phyloP scores from a whole-genome alignment of 1,140 invertebrate genomes.

The Caenorhabditis briggsae region DNA sequence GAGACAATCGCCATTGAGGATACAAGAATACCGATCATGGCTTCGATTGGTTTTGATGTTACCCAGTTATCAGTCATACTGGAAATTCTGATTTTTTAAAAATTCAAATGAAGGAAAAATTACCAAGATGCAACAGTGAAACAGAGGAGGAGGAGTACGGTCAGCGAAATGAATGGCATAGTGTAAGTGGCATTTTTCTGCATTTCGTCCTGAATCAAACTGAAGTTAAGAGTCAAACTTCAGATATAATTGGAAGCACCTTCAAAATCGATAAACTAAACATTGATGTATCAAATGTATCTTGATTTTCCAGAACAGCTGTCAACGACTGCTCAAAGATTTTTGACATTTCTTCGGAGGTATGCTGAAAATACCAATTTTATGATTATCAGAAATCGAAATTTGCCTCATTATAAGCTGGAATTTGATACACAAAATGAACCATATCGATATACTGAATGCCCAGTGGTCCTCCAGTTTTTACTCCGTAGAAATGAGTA shows the following conservation, averaged over 20 bases:
- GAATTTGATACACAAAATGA: slow-evolving; percentile 74
- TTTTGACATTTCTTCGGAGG: slow-evolving; percentile 73
- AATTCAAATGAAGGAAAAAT: background rate
- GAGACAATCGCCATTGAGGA: slow-evolving; percentile 71
- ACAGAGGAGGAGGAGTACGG: slow-evolving; percentile 72
- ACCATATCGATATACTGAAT: slow-evolving; percentile 73
- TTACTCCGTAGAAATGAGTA: slow-evolving; percentile 77
- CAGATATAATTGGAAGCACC: background rate
- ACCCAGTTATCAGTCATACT: slow-evolving; percentile 78
- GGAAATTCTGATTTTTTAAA: background rate
- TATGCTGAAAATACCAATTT: slow-evolving; percentile 62
- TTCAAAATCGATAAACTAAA: slow-evolving; percentile 76
- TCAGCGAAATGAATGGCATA: slow-evolving; percentile 75
- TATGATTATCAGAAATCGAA: background rate
- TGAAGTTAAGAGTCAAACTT: too few species aligned
- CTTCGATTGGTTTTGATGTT: slow-evolving; percentile 75
- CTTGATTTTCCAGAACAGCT: slow-evolving; percentile 65
- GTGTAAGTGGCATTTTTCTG: slow-evolving; percentile 77
- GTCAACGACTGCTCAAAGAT: slow-evolving; percentile 70
- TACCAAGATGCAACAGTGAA: slow-evolving; percentile 77
- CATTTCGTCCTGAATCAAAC: slow-evolving; percentile 71
- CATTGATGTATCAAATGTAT: slow-evolving; percentile 69
- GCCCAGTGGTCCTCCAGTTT: slow-evolving; percentile 46
- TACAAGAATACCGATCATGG: slow-evolving; percentile 71
- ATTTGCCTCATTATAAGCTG: slow-evolving; percentile 64